These are phyloP conservation scores for Eupeodes corollae DNA, from an alignment of 1,140 invertebrate genomes.

Conservation along the genomic window DNA sequence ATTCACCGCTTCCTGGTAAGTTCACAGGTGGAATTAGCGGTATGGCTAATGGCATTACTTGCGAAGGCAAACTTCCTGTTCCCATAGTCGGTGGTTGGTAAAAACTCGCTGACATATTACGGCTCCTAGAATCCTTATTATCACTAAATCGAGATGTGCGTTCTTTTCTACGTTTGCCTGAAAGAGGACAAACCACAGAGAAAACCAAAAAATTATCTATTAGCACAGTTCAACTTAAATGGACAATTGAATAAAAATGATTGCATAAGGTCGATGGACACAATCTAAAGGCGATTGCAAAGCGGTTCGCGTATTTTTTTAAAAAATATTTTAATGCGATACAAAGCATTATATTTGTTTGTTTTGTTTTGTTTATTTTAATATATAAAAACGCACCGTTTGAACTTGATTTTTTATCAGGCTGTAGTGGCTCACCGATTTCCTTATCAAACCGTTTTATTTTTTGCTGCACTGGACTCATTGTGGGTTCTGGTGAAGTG, in stretches of 20 bases:
- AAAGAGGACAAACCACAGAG: background rate
- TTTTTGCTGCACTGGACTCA: conserved; percentile 1
- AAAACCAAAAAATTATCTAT: background rate
- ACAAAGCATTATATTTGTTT: too few relatives aligned
- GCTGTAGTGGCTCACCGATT: conserved; percentile 10
- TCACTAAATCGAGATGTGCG: conserved; percentile 32
- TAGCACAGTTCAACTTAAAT: background rate
- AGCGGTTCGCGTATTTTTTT: background rate
- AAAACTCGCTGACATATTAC: background rate
- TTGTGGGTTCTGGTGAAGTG: background rate
- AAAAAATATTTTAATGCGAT: background rate
- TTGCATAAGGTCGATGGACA: background rate
- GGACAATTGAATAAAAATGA: background rate
- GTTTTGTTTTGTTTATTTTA: background rate
- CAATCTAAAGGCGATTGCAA: background rate
- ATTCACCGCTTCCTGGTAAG: too few relatives aligned
- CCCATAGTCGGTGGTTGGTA: too few relatives aligned
- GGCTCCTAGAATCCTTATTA: conserved; percentile 28
- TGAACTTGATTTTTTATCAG: conserved; percentile 20
- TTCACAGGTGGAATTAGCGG: too few relatives aligned
- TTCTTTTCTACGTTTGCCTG: conserved; percentile 27
- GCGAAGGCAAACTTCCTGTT: too few relatives aligned
- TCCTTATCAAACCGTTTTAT: conserved; percentile 5
- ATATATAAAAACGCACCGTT: conserved; percentile 15
- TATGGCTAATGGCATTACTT: too few relatives aligned